Percentiles rank a stretch among this genome's conserved stretches.
These are phyloP conservation scores for Halesus radiatus DNA, from an alignment of 1,140 invertebrate species.

Conservation along the genomic window DNA sequence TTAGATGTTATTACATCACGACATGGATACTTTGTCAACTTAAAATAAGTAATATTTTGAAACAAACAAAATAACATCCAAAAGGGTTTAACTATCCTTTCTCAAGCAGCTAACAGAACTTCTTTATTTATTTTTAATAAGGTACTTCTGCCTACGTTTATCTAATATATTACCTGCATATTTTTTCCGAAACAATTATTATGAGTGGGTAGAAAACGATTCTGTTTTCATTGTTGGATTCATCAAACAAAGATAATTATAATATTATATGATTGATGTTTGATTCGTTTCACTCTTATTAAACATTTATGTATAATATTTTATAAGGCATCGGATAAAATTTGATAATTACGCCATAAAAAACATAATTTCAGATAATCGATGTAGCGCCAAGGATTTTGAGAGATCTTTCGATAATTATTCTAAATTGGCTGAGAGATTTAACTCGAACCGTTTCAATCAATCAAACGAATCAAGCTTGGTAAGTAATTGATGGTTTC, in stretches of 20 bases:
- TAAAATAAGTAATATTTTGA: too few relatives aligned
- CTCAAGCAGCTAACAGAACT: too few relatives aligned
- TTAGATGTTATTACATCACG: too few relatives aligned
- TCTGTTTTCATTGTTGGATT: not conserved
- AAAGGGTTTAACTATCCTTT: too few relatives aligned
- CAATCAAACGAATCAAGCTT: slow-evolving; percentile 51
- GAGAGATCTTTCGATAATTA: slow-evolving; percentile 43
- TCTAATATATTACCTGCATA: too few relatives aligned
- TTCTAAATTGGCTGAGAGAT: slow-evolving; percentile 43
- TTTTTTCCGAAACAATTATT: too few relatives aligned
- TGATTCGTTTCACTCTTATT: slow-evolving; percentile 12
- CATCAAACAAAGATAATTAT: not conserved
- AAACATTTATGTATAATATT: slow-evolving; percentile 29
- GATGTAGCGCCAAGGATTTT: slow-evolving; percentile 20
- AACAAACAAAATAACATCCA: too few relatives aligned
- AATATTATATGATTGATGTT: slow-evolving; percentile 21
- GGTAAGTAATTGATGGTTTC: slow-evolving; percentile 52
- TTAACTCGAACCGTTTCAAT: slow-evolving; percentile 51
- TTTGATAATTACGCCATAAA: slow-evolving; percentile 26
- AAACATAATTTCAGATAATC: slow-evolving; percentile 20
- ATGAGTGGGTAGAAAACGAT: too few relatives aligned
- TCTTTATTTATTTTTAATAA: too few relatives aligned
- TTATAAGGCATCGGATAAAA: slow-evolving; percentile 21
- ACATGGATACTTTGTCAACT: too few relatives aligned
- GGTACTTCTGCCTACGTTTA: too few relatives aligned